A percentile compares a stretch with the other conserved stretches of the same genome.
Conservation (phyloP, 1,140 invertebrate species). For the Rhyacophila brunnea region DNA sequence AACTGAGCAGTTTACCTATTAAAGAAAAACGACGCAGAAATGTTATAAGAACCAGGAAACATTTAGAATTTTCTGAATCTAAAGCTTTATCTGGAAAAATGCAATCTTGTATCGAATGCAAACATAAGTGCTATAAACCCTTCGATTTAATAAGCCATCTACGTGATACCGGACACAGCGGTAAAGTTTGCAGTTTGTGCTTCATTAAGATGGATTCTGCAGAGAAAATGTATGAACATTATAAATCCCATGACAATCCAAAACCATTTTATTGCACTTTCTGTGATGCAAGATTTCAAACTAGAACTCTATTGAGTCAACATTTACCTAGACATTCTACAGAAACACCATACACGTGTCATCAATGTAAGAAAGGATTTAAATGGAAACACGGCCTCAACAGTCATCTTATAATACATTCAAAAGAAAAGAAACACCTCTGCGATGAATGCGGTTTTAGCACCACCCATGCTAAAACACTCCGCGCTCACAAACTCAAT, state of each 20-base stretch:
- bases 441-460: conserved; percentile 64
- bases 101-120: conserved; percentile 45
- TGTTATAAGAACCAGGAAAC: no score
- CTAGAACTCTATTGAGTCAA: conserved; percentile 51
- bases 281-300: conserved; percentile 56
- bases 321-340: conserved; percentile 59
- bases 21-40: no score
- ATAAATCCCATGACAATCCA: conserved; percentile 50
- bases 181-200: conserved; percentile 54
- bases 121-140: conserved; percentile 46
- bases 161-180: conserved; percentile 48
- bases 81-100: conserved; percentile 39
- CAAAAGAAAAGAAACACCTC: conserved; percentile 57
- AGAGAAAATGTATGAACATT: conserved; percentile 48
- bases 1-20: background rate
- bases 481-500: conserved; percentile 57
- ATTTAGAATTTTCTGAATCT: conserved; percentile 2
- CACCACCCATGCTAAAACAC: conserved; percentile 59
- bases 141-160: conserved; percentile 47
- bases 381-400: conserved; percentile 64
- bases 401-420: conserved; percentile 58
- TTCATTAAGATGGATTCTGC: conserved; percentile 46
- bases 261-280: conserved; percentile 56
- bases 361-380: conserved; percentile 60
- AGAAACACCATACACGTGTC: conserved; percentile 58